Evolutionary conservation across 2,888 invertebrate species (phyloP).

Genomic region (Troilus luridus): DNA sequence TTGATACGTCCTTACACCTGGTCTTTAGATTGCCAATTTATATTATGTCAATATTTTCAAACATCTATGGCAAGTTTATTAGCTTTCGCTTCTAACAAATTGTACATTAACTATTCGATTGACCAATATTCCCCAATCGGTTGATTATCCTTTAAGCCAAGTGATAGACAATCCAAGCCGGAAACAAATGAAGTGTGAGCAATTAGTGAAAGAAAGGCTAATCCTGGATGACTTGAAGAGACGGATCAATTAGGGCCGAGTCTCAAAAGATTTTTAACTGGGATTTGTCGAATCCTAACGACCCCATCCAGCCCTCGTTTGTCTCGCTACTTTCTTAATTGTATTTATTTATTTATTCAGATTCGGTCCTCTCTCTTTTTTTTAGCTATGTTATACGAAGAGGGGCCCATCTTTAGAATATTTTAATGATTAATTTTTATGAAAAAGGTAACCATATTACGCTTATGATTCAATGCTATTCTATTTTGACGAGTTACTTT

Average conservation of each 20-base stretch:
- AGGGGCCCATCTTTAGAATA: not conserved
- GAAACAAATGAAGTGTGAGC: not conserved
- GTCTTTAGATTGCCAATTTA: no score
- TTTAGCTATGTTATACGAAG: not conserved
- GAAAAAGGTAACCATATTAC: no score
- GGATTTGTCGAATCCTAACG: not conserved
- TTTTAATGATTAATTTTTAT: not conserved
- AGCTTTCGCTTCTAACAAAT: no score
- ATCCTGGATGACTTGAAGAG: conserved; percentile 4
- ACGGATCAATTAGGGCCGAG: not conserved
- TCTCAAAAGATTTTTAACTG: conserved; percentile 7
- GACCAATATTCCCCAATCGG: not conserved
- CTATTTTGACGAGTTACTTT: no score
- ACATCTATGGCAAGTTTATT: no score
- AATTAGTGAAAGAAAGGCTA: not conserved
- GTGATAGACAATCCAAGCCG: not conserved
- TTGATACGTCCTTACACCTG: no score
- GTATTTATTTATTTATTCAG: conserved; percentile 45
- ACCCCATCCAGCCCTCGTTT: conserved; percentile 6
- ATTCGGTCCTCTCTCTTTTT: not conserved
- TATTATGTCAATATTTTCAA: no score
- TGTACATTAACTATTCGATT: no score
- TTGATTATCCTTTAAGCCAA: not conserved
- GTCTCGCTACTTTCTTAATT: not conserved
- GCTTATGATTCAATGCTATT: no score